Percentiles rank a stretch among this genome's conserved stretches.
Evolutionary conservation across 2,797 vertebrate genomes (phyloP).

Genomic region (Tadarida brasiliensis): DNA sequence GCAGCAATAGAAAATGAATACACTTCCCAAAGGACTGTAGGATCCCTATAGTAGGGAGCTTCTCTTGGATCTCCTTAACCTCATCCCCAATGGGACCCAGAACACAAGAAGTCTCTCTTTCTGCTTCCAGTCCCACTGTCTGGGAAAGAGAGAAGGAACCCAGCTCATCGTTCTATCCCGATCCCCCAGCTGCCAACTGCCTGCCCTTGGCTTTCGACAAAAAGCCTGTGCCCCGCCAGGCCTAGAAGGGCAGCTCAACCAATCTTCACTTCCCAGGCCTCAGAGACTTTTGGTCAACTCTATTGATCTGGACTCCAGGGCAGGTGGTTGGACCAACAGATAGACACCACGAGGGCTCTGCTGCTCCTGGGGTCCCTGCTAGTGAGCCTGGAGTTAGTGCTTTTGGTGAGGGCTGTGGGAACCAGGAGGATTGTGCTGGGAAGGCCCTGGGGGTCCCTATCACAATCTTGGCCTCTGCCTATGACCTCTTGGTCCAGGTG

Average conservation of each 20-base stretch:
- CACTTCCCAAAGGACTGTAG: background rate
- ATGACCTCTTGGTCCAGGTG: background rate
- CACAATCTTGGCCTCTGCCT: background rate
- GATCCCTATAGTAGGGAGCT: background rate
- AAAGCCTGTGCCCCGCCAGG: background rate
- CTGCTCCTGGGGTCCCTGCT: slow-evolving; percentile 75
- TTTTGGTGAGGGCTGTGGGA: slow-evolving; percentile 63
- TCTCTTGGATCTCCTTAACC: background rate
- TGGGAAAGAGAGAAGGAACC: background rate
- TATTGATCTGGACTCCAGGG: slow-evolving; percentile 68
- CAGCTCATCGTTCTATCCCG: background rate
- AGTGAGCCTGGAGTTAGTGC: slow-evolving; percentile 15
- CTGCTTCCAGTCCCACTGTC: background rate
- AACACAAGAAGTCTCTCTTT: background rate
- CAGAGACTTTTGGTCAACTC: slow-evolving; percentile 69
- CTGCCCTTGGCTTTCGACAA: background rate
- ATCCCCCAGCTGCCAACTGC: background rate
- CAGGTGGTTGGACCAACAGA: background rate
- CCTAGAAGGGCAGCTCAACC: background rate
- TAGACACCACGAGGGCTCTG: slow-evolving; percentile 72
- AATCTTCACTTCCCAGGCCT: background rate
- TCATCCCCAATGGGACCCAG: background rate
- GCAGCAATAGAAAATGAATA: background rate
- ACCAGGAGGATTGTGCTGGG: background rate
- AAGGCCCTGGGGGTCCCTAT: background rate